Base-by-base conservation (phyloP, 1,140 invertebrate species). In the Aphaenogaster rudis region DNA sequence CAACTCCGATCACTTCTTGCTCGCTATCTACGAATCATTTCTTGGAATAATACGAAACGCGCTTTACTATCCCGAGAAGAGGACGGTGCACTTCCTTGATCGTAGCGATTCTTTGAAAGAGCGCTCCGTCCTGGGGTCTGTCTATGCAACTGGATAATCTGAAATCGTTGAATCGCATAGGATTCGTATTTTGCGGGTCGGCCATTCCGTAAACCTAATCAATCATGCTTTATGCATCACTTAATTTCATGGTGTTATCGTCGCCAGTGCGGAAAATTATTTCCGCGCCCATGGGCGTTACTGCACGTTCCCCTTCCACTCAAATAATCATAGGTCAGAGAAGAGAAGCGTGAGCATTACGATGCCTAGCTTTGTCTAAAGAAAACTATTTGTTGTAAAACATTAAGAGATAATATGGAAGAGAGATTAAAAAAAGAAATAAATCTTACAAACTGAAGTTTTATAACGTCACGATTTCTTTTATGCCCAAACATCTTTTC, bases 171-270 rank as follows among this genome's bases (percentile, higher is more conserved):
- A 64, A 80, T 87, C 86, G 61, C 85, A 33, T 15, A 59, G 48
- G 84, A 36, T 76, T 84, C 33, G 42, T n/a, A 76, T 76, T 76
- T 76, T 54, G 80, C 80, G 54, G 45, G 28, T 69, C 52, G 39
- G 80, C n/a, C 54, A 59, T 74, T 74, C 54, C 54, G 28, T 39
- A 74, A 84, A 42, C 57, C 80, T 84, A 84, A 84, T 84, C 80
- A 84, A 84, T 84, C 80, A 84, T 76, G 80, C 80, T 84, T 84
- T 84, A 84, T 84, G 80, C 80, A 84, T 76, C 69, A 61, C 80
- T 76, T 84, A 84, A 76, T 84, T 76, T 84, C 80, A 84, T 76
- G 69, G 80, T 76, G 80, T 84, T 84, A 84, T 74, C 80, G 69
- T 76, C 80, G 80, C 28, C 69, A 84, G 80, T 84, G 80, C 80